Evolutionary conservation across 2,113 vertebrate species (phyloP).

Genomic region (Bos indicus): DNA sequence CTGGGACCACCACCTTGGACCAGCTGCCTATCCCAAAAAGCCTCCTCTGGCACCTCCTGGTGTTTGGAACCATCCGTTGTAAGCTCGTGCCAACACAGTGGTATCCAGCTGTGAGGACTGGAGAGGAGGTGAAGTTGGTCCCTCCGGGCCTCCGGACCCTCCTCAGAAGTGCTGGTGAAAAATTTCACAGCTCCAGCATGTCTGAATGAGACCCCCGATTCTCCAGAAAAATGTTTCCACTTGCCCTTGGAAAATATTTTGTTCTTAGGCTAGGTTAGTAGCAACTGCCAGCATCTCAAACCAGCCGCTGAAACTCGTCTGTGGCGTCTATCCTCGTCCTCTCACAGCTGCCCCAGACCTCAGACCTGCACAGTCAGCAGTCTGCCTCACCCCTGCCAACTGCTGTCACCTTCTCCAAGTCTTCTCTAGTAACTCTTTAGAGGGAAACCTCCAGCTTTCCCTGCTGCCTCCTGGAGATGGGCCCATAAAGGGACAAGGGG

Average conservation of each 20-base stretch:
- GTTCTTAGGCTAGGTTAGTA: background rate
- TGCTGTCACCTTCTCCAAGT: too few relatives aligned
- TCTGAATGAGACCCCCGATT: background rate
- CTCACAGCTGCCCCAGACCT: background rate
- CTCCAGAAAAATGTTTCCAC: background rate
- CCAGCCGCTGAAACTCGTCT: background rate
- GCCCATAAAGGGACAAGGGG: background rate
- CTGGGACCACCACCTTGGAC: background rate
- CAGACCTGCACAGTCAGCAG: background rate
- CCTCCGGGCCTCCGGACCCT: background rate
- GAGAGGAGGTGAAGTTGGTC: too few relatives aligned
- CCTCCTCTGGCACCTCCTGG: background rate
- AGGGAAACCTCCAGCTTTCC: background rate
- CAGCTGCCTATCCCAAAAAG: background rate
- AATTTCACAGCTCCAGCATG: too few relatives aligned
- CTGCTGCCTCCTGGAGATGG: background rate
- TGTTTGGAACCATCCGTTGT: background rate
- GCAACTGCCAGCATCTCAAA: background rate
- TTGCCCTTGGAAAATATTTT: background rate
- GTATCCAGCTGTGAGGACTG: rapidly evolving
- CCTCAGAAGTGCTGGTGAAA: background rate
- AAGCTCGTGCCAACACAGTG: background rate
- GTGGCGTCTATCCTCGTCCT: background rate
- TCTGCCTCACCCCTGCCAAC: background rate
- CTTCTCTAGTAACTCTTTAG: background rate